Base-by-base conservation (phyloP, 2,888 invertebrate species). In the Drosophila mayaguana region DNA sequence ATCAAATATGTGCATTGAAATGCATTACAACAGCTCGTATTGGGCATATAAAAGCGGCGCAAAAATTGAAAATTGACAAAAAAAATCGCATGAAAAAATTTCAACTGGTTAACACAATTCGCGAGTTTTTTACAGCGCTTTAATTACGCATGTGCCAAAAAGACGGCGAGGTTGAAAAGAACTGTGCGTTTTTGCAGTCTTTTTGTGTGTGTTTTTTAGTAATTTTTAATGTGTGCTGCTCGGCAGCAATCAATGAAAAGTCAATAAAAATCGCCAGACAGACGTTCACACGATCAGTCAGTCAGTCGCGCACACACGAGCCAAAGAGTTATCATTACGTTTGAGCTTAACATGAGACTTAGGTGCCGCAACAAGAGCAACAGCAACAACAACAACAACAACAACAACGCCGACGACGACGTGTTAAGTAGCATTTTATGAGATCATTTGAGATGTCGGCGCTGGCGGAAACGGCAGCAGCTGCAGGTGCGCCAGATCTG, bases 371-470 rank as follows among this genome's bases (percentile, higher is more conserved):
- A 9, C 12, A 14, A 14, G n/a, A n/a, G n/a, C 14, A 36, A 14
- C 81, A 69, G 25, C 68, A 57, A n/a, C 57, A 64, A 42, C 48
- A 71, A 16, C 74, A 68, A 20, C 45, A 8, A 8, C 45, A 14
- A 22, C 43, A 3, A 20, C 28, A 28, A 28, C 43, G 14, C 3
- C 46, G 46, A 3, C 46, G 25, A 64, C 72, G 69, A 81, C 78
- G 78, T 82, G 85, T 79, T 81, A 84, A 83, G 77, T 80, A 81
- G 70, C 85, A 72, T 89, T 86, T 87, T 89, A 87, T 81, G 85
- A 81, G 80, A 81, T 83, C 84, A 71, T 71, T 77, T 54, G 68
- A 75, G 83, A 78, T 83, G 83, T 63, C 40, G 60, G 61, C 56
- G 32, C 32, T 43, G 63, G 63, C 71, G 75, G 75, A 67, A 76